Evolutionary conservation across 2,888 invertebrate genomes (phyloP).

Genomic region (Yponomeuta sedellus): DNA sequence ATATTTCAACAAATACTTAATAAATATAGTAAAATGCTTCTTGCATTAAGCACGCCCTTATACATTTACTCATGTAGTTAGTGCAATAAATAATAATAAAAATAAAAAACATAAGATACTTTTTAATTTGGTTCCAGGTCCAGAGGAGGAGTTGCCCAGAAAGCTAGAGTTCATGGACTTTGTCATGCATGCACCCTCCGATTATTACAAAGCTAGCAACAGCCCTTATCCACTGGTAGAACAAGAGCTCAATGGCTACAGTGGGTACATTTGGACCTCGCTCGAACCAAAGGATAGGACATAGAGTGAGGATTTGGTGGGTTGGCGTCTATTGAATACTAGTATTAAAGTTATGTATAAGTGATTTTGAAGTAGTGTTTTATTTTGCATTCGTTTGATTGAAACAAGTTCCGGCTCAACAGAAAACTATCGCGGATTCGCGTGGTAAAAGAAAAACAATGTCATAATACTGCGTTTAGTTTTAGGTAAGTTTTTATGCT

Average conservation of each 20-base stretch:
- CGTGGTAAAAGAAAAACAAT: neutral
- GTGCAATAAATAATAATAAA: too few species aligned
- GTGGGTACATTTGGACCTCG: slow-evolving; percentile 81
- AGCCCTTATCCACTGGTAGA: slow-evolving; percentile 83
- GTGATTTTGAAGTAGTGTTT: slow-evolving; percentile 16
- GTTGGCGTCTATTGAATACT: neutral
- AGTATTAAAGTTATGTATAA: slow-evolving; percentile 17
- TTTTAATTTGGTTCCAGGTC: slow-evolving; percentile 75
- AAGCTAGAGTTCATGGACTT: slow-evolving; percentile 92
- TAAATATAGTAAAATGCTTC: too few species aligned
- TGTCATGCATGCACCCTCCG: slow-evolving; percentile 95
- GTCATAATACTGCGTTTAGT: neutral
- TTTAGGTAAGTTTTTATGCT: too few species aligned
- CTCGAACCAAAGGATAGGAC: slow-evolving; percentile 66
- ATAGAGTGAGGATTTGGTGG: slow-evolving; percentile 24
- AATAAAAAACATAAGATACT: too few species aligned
- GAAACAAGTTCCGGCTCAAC: too few species aligned
- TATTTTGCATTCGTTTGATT: slow-evolving; percentile 5
- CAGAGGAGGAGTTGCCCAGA: slow-evolving; percentile 92
- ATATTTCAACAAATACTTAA: too few species aligned
- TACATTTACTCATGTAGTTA: too few species aligned
- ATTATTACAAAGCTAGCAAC: slow-evolving; percentile 87
- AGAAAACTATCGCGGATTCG: neutral
- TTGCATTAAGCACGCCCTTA: too few species aligned
- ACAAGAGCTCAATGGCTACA: slow-evolving; percentile 59